phyloP scores from a whole-genome alignment of 2,797 vertebrate genomes.

The Micromesistius poutassou region DNA sequence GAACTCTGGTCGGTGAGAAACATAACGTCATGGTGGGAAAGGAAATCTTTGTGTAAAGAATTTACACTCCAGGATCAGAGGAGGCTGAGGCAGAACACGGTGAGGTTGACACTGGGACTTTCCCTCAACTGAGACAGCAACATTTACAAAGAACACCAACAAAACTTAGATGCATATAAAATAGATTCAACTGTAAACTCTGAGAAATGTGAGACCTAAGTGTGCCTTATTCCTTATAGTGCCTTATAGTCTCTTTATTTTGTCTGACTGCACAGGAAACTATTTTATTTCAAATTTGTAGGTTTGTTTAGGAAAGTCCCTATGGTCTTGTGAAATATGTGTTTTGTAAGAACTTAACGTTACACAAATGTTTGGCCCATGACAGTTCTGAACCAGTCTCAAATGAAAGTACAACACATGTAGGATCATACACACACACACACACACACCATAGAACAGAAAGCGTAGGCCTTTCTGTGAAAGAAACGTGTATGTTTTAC shows the following conservation, averaged over 20 bases:
- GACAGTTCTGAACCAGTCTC: slow-evolving; percentile 50
- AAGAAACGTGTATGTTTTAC: too few relatives aligned
- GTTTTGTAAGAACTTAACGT: slow-evolving; percentile 56
- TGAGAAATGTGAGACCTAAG: background rate
- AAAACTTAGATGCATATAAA: slow-evolving; percentile 23
- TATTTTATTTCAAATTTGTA: slow-evolving; percentile 25
- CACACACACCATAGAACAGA: background rate
- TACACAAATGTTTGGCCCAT: slow-evolving; percentile 53
- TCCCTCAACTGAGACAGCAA: background rate
- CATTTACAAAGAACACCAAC: background rate
- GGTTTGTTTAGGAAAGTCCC: slow-evolving; percentile 70
- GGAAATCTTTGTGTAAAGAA: slow-evolving; percentile 18
- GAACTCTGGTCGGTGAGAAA: background rate
- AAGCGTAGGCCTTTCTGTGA: background rate
- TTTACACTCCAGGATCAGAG: slow-evolving; percentile 34
- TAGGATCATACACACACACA: background rate
- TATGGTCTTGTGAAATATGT: slow-evolving; percentile 68
- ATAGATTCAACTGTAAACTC: slow-evolving; percentile 35
- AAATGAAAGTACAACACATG: slow-evolving; percentile 34
- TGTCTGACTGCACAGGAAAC: slow-evolving; percentile 72
- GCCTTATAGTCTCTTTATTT: slow-evolving; percentile 69
- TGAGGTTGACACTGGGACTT: slow-evolving; percentile 12
- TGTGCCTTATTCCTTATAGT: background rate
- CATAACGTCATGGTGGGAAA: slow-evolving; percentile 11
- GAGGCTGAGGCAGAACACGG: slow-evolving; percentile 17